Conservation (phyloP, 2,888 invertebrate species). For the Drosophila tripunctata region DNA sequence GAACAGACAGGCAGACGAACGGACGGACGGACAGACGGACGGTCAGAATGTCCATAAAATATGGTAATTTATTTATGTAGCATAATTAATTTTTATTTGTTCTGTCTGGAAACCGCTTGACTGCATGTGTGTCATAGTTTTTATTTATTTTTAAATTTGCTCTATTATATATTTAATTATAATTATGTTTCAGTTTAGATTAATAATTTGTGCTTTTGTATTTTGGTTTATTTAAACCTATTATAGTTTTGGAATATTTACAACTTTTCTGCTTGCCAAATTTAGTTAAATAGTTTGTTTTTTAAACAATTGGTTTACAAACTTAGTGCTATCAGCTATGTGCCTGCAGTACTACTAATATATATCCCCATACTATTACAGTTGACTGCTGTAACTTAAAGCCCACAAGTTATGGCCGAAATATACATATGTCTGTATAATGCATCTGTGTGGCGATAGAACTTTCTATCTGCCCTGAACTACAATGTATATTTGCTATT, state of each 20-base stretch:
- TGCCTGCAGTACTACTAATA: slow-evolving; percentile 4
- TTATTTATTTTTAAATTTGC: background rate
- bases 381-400: slow-evolving; percentile 8
- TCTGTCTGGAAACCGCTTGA: slow-evolving; percentile 31
- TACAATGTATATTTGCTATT: too few species aligned
- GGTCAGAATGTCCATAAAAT: slow-evolving; percentile 13
- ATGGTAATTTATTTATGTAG: slow-evolving; percentile 17
- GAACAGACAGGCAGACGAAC: slow-evolving; percentile 1
- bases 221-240: background rate
- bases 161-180: background rate
- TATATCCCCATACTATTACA: too few species aligned
- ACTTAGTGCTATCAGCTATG: background rate
- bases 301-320: slow-evolving; percentile 3
- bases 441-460: too few species aligned
- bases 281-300: background rate
- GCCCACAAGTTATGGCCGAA: slow-evolving; percentile 31
- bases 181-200: background rate
- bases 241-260: background rate
- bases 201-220: background rate
- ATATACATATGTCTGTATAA: background rate
- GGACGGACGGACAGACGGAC: slow-evolving; percentile 1
- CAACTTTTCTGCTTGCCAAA: background rate
- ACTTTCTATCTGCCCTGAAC: slow-evolving; percentile 24
- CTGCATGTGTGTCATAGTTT: background rate
- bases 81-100: slow-evolving; percentile 29